Evolutionary conservation across 2,797 vertebrate species (phyloP).

Genomic region (Platalea minor): DNA sequence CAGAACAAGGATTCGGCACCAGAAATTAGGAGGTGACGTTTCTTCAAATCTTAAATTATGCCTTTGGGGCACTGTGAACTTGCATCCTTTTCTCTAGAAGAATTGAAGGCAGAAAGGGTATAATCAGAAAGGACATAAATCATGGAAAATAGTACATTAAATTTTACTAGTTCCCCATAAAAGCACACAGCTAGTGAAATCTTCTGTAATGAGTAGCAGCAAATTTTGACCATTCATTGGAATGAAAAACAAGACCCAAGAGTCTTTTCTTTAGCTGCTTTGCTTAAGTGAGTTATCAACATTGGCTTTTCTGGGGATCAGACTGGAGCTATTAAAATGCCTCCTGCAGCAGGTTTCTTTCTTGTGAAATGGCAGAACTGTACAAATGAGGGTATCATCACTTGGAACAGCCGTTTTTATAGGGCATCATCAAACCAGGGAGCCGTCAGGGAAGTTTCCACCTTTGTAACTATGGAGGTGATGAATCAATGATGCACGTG

Average conservation of each 20-base stretch:
- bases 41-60: neutral
- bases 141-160: slow-evolving; percentile 21
- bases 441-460: neutral
- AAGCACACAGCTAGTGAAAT: slow-evolving; percentile 49
- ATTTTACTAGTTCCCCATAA: slow-evolving; percentile 50
- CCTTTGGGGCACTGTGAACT: neutral
- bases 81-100: neutral
- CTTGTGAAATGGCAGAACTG: neutral
- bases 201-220: slow-evolving; percentile 39
- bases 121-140: slow-evolving; percentile 36
- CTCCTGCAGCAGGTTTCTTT: neutral
- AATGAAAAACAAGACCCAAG: slow-evolving; percentile 37
- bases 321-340: neutral
- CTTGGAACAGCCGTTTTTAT: slow-evolving; percentile 19
- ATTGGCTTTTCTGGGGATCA: neutral
- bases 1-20: neutral
- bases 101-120: neutral
- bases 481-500: neutral
- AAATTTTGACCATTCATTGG: slow-evolving; percentile 39
- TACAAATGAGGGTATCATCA: neutral
- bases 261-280: slow-evolving; percentile 18
- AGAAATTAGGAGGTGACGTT: neutral
- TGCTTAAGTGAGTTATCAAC: neutral
- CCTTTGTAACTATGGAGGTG: neutral
- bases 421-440: neutral